phyloP scores from a whole-genome alignment of 2,888 invertebrate genomes.

The Acleris sparsana region DNA sequence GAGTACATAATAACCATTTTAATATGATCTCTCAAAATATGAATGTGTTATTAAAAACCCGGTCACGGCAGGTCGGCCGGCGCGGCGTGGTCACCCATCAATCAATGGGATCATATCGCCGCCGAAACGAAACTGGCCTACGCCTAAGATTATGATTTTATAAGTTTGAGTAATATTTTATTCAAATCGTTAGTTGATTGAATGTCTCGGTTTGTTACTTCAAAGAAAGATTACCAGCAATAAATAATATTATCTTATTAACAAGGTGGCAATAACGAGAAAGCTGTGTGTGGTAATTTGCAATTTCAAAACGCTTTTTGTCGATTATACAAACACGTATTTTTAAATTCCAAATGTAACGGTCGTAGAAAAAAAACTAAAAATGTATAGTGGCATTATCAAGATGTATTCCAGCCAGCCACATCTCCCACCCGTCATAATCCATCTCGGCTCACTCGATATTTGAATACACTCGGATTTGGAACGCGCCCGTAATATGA shows the following conservation, averaged over 20 bases:
- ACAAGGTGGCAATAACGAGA: slow-evolving; percentile 34
- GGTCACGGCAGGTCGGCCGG: slow-evolving; percentile 34
- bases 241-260: slow-evolving; percentile 42
- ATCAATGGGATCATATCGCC: slow-evolving; percentile 81
- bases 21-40: slow-evolving; percentile 50
- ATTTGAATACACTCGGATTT: slow-evolving; percentile 81
- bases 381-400: slow-evolving; percentile 56
- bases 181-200: slow-evolving; percentile 79
- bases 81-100: slow-evolving; percentile 81
- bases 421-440: slow-evolving; percentile 67
- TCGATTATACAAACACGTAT: slow-evolving; percentile 36
- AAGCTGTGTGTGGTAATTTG: slow-evolving; percentile 27
- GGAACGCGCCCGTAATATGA: slow-evolving; percentile 78
- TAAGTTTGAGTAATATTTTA: slow-evolving; percentile 80
- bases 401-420: slow-evolving; percentile 66
- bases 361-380: slow-evolving; percentile 46
- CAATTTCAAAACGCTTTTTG: slow-evolving; percentile 35
- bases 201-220: slow-evolving; percentile 68
- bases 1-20: slow-evolving; percentile 54
- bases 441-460: slow-evolving; percentile 74
- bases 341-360: slow-evolving; percentile 34
- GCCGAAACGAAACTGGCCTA: slow-evolving; percentile 69
- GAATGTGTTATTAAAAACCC: slow-evolving; percentile 34
- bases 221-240: slow-evolving; percentile 44
- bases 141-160: slow-evolving; percentile 77